Base-by-base conservation (phyloP, 2,888 invertebrate genomes). In the Bugulina stolonifera region DNA sequence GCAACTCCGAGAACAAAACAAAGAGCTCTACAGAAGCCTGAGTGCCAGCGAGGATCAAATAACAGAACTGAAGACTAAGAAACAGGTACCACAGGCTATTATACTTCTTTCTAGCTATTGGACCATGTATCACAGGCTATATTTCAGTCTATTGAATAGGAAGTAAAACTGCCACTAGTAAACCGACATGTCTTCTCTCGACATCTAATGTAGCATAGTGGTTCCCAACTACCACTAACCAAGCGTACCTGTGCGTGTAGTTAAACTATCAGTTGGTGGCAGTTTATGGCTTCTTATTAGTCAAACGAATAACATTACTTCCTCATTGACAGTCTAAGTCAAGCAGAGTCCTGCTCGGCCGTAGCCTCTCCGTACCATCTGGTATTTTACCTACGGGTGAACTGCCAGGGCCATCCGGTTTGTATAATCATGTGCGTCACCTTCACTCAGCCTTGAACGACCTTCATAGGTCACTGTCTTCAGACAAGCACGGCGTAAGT, bases 41-140 rank as follows among this genome's bases (percentile, higher is more conserved):
- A 93, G 94, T 75, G 90, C 93, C 76, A 94, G 94, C 27, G 91
- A 94, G 79, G 93, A 94, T 79, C 93, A 93, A 83, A 90, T 97
- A 72, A 80, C 83, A 34, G 83, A 84, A 73, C 79, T 86, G 69
- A 82, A 81, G 75, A 73, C 76, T 71, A 77, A 82, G 77, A 64
- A 64, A 64, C 64, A 64, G 64, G 64, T 64, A 10, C 14, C 5
- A n/a, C n/a, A n/a, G n/a, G n/a, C n/a, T n/a, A n/a, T n/a, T n/a
- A n/a, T n/a, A n/a, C n/a, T n/a, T n/a, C n/a, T n/a, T n/a, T n/a
- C n/a, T n/a, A n/a, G n/a, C n/a, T n/a, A n/a, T n/a, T n/a, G n/a
- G n/a, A n/a, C n/a, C n/a, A n/a, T n/a, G n/a, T n/a, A n/a, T n/a
- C n/a, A n/a, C n/a, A n/a, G n/a, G n/a, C n/a, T n/a, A n/a, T n/a